These are phyloP conservation scores for Mnemiopsis leidyi DNA, from an alignment of 37 sponge, comb jelly and placozoan species.

Conservation along the genomic window DNA sequence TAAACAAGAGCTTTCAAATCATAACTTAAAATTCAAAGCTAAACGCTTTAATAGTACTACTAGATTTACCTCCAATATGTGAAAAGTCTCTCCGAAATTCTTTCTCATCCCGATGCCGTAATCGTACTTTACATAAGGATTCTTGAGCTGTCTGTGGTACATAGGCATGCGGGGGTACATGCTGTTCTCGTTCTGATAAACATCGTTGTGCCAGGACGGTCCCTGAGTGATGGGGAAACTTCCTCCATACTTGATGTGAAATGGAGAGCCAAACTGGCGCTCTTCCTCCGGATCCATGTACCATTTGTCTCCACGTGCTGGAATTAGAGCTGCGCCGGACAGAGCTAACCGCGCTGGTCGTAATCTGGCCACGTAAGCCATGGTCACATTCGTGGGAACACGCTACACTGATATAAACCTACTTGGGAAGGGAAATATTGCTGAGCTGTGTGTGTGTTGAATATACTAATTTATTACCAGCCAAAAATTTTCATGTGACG, in stretches of 20 bases:
- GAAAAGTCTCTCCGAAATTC: slow-evolving; percentile 47
- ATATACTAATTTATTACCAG: no score
- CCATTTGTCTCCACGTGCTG: slow-evolving; percentile 60
- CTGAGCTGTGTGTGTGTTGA: no score
- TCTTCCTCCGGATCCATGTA: slow-evolving; percentile 57
- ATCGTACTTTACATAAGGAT: slow-evolving; percentile 43
- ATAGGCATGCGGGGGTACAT: slow-evolving; percentile 42
- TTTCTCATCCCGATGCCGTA: background rate
- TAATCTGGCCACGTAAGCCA: slow-evolving; percentile 23
- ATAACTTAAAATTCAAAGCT: no score
- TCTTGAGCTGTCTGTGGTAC: slow-evolving; percentile 39
- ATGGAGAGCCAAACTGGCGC: background rate
- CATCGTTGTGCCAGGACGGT: background rate
- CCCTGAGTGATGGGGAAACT: background rate
- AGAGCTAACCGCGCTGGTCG: background rate
- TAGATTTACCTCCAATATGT: slow-evolving; percentile 44
- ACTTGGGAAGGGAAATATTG: no score
- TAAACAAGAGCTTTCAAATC: no score
- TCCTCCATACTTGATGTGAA: background rate
- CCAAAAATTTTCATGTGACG: no score
- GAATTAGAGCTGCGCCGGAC: background rate
- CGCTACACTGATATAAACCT: background rate
- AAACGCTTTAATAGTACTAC: no score
- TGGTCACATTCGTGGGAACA: background rate
- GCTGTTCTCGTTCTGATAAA: background rate